Evolutionary conservation across 2,113 vertebrate species (phyloP), one percentile per base, ranked within the genome.

Genomic region (Rhabdomys dilectus): DNA sequence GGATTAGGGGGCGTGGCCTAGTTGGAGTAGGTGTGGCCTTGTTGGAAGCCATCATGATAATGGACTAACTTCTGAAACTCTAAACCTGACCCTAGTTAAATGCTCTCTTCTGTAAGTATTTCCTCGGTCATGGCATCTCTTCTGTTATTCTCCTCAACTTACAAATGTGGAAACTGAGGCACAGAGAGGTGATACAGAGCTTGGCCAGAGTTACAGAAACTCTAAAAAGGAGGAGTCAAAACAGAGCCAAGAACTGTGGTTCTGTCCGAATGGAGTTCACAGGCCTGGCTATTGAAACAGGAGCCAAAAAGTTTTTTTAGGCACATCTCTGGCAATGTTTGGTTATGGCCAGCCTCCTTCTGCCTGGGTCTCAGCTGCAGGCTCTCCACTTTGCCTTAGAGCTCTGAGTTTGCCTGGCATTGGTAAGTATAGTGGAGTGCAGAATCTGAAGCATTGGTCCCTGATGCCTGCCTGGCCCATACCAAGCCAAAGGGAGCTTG

Each of bases 141-240:
- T 82, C 24, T 75, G 1, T 4, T 64, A 29, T 17, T 56, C 22
- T 58, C 22, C n/a, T 42, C 45, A 24, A 15, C 81, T 94, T 78
- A 68, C 2, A 88, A 81, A 85, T 53, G 64, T 92, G 64, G 45
- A 66, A 88, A 88, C 53, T n/a, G 88, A 97, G 75, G 70, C 88
- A 84, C 68, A 88, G 42, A 88, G 62, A 88, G 13, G 58, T 15
- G 53, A 86, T 34, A 64, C 3, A 72, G 73, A 72, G 68, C 24
- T 66, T 58, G 53, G 16, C 48, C 42, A 56, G 12, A 85, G 88
- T 84, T 72, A 42, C 24, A 89, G 78, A 96, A 89, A 42, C 26
- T 70, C 64, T 78, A 48, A 68, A 87, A 87, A 86, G 45, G 19
- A 68, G 42, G 64, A 73, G 8, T 70, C 29, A 56, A 3, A 76